A percentile compares a stretch with the other conserved stretches of the same genome.
These are phyloP conservation scores for Chelon labrosus DNA, from an alignment of 2,797 vertebrate species.

Conservation along the genomic window DNA sequence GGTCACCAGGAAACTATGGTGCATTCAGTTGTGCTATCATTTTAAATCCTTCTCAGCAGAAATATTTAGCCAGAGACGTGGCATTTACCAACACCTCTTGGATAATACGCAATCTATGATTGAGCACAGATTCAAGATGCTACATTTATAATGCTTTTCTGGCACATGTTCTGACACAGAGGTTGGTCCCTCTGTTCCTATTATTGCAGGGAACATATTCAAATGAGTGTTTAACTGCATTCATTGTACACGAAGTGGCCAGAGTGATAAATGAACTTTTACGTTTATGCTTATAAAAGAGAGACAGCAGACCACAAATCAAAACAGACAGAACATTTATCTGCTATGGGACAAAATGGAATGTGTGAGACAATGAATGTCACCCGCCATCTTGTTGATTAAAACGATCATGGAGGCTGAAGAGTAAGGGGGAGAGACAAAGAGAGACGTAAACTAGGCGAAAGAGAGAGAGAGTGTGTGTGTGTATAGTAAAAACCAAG, in stretches of 20 bases:
- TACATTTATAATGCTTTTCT: neutral
- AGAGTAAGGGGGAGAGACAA: constrained; percentile 40
- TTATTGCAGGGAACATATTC: constrained; percentile 71
- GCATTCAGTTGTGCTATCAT: neutral
- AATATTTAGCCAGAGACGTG: neutral
- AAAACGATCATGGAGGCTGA: constrained; percentile 54
- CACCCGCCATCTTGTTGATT: constrained; percentile 77
- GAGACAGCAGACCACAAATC: constrained; percentile 76
- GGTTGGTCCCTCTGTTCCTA: constrained; percentile 36
- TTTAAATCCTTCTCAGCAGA: neutral
- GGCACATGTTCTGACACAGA: neutral
- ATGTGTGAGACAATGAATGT: constrained; percentile 73
- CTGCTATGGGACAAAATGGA: constrained; percentile 59
- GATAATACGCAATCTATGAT: neutral
- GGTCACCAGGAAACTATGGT: neutral
- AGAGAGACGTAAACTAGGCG: constrained; percentile 45
- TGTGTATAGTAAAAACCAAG: constrained; percentile 54
- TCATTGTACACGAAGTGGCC: constrained; percentile 66
- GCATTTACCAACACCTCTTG: neutral
- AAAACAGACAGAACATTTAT: constrained; percentile 61
- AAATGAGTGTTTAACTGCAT: constrained; percentile 82
- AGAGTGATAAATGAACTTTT: constrained; percentile 72
- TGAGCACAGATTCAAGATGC: neutral
- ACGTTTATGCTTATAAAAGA: constrained; percentile 70
- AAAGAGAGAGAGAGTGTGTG: constrained; percentile 12